Percentiles rank a stretch among this genome's conserved stretches.
Evolutionary conservation across 2,888 invertebrate species (phyloP).

Genomic region (Urechis unicinctus): DNA sequence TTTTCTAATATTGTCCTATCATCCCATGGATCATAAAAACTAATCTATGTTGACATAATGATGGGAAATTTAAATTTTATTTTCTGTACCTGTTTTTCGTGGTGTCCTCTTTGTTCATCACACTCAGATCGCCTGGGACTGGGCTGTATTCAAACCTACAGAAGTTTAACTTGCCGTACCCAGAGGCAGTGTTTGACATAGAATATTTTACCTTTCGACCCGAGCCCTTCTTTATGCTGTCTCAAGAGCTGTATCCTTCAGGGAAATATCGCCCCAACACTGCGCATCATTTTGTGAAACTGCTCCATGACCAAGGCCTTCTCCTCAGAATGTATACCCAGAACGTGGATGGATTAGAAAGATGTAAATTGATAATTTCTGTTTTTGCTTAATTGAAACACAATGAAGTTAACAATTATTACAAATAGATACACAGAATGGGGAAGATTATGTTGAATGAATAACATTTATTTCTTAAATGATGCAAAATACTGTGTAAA

Average conservation of each 20-base stretch:
- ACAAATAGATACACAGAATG: too few species aligned
- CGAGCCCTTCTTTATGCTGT: constrained; percentile 83
- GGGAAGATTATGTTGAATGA: too few species aligned
- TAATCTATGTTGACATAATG: neutral
- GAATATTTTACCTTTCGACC: constrained; percentile 77
- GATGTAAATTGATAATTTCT: constrained; percentile 39
- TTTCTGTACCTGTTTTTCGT: too few species aligned
- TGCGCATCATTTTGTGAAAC: constrained; percentile 50
- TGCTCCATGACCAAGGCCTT: constrained; percentile 48
- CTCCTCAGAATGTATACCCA: constrained; percentile 52
- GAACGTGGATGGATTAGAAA: constrained; percentile 52
- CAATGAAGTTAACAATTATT: too few species aligned
- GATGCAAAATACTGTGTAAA: too few species aligned
- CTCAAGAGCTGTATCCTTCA: constrained; percentile 83
- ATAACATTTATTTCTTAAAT: too few species aligned
- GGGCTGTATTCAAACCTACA: constrained; percentile 86
- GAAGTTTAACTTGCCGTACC: constrained; percentile 84
- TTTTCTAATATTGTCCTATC: too few species aligned
- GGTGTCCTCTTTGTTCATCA: too few species aligned
- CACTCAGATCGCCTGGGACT: constrained; percentile 77
- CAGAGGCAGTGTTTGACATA: constrained; percentile 86
- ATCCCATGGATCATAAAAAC: neutral
- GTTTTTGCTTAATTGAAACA: too few species aligned
- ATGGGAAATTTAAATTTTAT: too few species aligned
- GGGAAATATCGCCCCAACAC: constrained; percentile 53